Conservation (phyloP, 2,888 invertebrate genomes). For the Tiphia femorata region DNA sequence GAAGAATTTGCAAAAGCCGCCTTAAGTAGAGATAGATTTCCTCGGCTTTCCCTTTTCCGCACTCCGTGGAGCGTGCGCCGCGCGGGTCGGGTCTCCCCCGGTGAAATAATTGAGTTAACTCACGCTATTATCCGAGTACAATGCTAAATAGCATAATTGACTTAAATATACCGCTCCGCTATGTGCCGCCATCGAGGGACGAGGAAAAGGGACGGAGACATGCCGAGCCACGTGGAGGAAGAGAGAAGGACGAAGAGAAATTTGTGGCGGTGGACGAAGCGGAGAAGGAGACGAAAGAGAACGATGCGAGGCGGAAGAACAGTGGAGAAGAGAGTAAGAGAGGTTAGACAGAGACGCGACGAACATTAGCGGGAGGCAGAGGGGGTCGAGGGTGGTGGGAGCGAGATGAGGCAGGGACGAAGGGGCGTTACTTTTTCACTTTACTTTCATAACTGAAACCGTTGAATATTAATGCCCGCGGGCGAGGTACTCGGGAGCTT, state of each 20-base stretch:
- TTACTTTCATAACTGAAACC: slow-evolving; percentile 67
- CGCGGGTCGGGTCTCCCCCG: slow-evolving; percentile 28
- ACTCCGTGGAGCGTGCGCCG: slow-evolving; percentile 25
- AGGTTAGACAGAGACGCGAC: background rate
- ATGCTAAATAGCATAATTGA: slow-evolving; percentile 63
- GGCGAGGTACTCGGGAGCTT: slow-evolving; percentile 55
- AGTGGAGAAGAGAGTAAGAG: background rate
- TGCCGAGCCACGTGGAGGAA: background rate
- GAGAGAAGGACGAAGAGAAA: background rate
- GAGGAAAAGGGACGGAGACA: background rate
- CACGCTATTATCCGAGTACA: slow-evolving; percentile 57
- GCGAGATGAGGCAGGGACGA: slow-evolving; percentile 14
- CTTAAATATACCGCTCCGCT: slow-evolving; percentile 56
- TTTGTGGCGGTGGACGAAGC: too few species aligned
- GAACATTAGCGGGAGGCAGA: background rate
- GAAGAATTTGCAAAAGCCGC: too few species aligned
- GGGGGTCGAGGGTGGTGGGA: slow-evolving; percentile 11
- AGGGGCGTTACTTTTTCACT: slow-evolving; percentile 65
- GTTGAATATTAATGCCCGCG: slow-evolving; percentile 66
- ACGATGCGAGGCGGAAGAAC: slow-evolving; percentile 6
- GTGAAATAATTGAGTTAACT: slow-evolving; percentile 56
- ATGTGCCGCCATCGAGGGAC: slow-evolving; percentile 16
- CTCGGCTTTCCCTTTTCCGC: background rate
- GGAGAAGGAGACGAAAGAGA: background rate
- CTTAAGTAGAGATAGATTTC: slow-evolving; percentile 26